A percentile compares a stretch with the other conserved stretches of the same genome.
Evolutionary conservation across 2,888 invertebrate species (phyloP).

Genomic region (Deilephila porcellus): DNA sequence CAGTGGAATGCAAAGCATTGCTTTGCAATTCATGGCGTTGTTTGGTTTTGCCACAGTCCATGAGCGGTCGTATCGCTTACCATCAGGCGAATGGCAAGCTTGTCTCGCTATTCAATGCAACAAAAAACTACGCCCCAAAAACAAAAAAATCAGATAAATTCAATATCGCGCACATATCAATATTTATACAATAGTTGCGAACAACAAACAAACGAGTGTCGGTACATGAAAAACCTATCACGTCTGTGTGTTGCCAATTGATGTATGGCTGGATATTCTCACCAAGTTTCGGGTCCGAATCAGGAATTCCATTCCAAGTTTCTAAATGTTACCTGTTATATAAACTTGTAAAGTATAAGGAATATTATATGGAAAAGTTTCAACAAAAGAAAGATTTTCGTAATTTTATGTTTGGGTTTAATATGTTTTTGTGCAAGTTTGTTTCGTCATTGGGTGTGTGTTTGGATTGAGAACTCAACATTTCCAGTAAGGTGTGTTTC

Average conservation of each 20-base stretch:
- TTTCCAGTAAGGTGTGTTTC: no score
- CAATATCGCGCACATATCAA: neutral
- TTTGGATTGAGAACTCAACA: no score
- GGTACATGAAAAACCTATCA: conserved; percentile 46
- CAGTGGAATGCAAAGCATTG: no score
- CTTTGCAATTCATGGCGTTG: no score
- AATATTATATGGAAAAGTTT: conserved; percentile 4
- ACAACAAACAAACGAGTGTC: conserved; percentile 23
- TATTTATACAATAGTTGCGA: conserved; percentile 28
- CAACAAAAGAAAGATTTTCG: neutral
- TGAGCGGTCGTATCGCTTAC: no score
- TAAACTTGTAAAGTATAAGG: conserved; percentile 23
- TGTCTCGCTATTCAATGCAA: no score
- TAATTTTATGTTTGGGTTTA: neutral
- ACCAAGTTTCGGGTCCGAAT: conserved; percentile 46
- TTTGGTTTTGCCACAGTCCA: no score
- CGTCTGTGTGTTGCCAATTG: conserved; percentile 22
- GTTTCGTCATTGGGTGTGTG: no score
- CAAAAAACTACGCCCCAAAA: neutral
- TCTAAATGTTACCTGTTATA: conserved; percentile 22
- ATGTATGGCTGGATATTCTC: conserved; percentile 32
- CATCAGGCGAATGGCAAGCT: no score
- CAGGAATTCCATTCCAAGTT: conserved; percentile 49
- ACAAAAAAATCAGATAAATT: neutral
- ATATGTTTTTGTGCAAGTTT: neutral